phyloP scores from a whole-genome alignment of 2,888 invertebrate species.

The Meganola albula region DNA sequence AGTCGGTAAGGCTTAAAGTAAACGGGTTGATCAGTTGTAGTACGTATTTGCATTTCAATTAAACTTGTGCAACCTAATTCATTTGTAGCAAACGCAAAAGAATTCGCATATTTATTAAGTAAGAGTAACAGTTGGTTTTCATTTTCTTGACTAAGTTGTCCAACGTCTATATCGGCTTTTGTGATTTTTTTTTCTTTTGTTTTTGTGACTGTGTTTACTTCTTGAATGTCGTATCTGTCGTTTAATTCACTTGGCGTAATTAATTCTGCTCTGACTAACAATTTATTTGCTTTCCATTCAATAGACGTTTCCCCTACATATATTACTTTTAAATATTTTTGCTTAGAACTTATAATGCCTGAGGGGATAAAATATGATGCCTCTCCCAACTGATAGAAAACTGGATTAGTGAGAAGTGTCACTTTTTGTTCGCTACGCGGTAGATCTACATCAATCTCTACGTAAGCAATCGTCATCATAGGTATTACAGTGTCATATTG shows the following conservation, averaged over 20 bases:
- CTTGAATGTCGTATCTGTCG: not conserved
- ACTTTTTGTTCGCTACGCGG: no score
- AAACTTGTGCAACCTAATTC: no score
- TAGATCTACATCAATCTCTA: no score
- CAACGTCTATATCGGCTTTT: no score
- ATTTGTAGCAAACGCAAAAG: no score
- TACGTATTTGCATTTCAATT: conserved; percentile 5
- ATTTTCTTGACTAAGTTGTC: no score
- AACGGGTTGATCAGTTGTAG: conserved; percentile 3
- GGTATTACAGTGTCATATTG: no score
- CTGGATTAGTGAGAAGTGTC: not conserved
- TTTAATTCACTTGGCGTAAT: not conserved
- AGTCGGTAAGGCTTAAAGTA: conserved; percentile 4
- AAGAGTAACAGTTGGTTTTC: no score
- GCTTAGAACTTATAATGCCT: not conserved
- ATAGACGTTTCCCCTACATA: not conserved
- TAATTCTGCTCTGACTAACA: not conserved
- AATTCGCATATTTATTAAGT: no score
- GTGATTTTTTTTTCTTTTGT: not conserved
- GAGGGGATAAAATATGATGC: not conserved
- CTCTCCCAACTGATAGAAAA: not conserved
- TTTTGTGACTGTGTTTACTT: not conserved
- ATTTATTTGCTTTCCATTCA: not conserved
- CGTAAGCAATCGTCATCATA: not conserved
- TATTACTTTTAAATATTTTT: not conserved